These are phyloP conservation scores for Leptogaster cylindrica DNA, from an alignment of 2,888 invertebrate species.

Conservation along the genomic window DNA sequence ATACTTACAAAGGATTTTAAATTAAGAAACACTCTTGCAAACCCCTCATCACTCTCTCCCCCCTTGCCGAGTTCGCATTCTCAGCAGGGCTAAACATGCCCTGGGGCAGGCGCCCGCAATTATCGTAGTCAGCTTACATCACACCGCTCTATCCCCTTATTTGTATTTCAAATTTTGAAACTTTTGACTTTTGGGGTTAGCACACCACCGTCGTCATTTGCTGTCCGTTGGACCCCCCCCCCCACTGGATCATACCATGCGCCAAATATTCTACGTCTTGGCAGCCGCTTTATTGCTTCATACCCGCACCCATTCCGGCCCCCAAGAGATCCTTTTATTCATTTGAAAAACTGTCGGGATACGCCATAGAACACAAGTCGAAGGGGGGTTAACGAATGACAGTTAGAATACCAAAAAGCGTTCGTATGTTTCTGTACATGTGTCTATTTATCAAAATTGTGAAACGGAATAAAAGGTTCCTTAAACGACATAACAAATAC, in stretches of 20 bases:
- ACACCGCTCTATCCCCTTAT: slow-evolving; percentile 18
- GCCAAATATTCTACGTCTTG: slow-evolving; percentile 15
- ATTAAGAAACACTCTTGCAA: slow-evolving; percentile 25
- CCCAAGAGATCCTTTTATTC: neutral
- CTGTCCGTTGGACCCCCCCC: no score
- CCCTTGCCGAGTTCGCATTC: neutral
- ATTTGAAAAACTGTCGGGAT: neutral
- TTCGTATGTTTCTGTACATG: slow-evolving; percentile 23
- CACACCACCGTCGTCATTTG: neutral
- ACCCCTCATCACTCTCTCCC: neutral
- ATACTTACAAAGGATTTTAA: slow-evolving; percentile 30
- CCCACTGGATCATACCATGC: no score
- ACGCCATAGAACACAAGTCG: neutral
- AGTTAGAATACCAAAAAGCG: neutral
- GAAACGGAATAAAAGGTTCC: slow-evolving; percentile 13
- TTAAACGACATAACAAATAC: neutral
- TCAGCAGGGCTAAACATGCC: slow-evolving; percentile 8
- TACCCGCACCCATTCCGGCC: neutral
- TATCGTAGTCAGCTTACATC: slow-evolving; percentile 2
- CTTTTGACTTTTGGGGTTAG: slow-evolving; percentile 36
- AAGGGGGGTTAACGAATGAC: slow-evolving; percentile 11
- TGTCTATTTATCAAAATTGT: slow-evolving; percentile 26
- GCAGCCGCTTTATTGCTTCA: neutral
- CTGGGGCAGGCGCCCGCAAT: slow-evolving; percentile 36
- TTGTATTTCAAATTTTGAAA: slow-evolving; percentile 39